Evolutionary conservation across 2,113 vertebrate species (phyloP), one percentile per base, ranked within the genome.

Genomic region (Collichthys lucidus): DNA sequence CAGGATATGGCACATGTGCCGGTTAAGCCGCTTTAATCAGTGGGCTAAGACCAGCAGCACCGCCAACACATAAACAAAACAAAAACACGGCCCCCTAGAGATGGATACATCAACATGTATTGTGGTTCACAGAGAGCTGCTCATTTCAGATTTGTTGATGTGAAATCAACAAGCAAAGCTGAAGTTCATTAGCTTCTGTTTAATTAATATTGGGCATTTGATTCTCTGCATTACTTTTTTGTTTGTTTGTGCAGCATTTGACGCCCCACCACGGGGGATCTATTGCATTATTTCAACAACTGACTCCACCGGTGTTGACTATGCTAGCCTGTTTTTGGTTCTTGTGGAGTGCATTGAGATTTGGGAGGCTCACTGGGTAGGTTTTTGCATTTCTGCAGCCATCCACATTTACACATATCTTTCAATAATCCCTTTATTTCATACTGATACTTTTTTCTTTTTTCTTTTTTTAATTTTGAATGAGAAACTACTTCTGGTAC

Each of bases 161-260:
- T 40, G 42, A 47, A 49, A 40, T 65, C 24, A 80, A 63, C 47
- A 72, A 55, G 24, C 14, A 55, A 7, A 35, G 55, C 10, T 71
- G 52, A 42, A 57, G 20, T 11, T 68, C 9, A 17, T 60, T 3
- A 31, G 19, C 19, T n/a, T 46, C 11, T 16, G 20, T 11, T 4
- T 35, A 61, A 68, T 70, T n/a, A 77, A 66, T 52, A 53, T 11
- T 9, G 22, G 53, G 6, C 10, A 50, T 59, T 70, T 22, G 31
- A 73, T 64, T 19, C 11, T 26, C 20, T 35, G 19, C 26, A 26
- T 26, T 22, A 2, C 14, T 31, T 53, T 26, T 26, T 26, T 26
- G 2, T 31, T 69, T 31, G 35, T 46, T 26, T 47, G 35, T 35
- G 15, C 20, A 11, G 22, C 35, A 55, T 40, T 52, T 50, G 26